Evolutionary conservation across 2,797 vertebrate genomes (phyloP), one percentile per base, ranked within the genome.

Genomic region (Catamblyrhynchus diadema): DNA sequence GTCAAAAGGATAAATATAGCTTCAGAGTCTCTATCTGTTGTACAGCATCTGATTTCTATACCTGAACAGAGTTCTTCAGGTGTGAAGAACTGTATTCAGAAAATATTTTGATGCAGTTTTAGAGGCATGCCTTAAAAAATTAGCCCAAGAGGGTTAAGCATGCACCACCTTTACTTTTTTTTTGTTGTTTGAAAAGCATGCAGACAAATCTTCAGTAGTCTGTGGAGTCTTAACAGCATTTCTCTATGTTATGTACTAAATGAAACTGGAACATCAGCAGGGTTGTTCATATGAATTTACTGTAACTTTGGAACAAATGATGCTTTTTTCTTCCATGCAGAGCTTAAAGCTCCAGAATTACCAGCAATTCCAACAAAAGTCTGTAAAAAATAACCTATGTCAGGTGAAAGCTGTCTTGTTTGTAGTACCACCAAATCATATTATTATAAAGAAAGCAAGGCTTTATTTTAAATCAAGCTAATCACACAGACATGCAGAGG

Each of bases 381-480:
- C 53, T 92, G 20, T 47, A 44, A 80, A 41, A 88, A 95, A 92
- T 65, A 77, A 47, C 32, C 19, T 70, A 0, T 50, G 22, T 57
- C 53, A 80, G 37, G 35, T 81, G 22, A 37, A 85, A 83, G 56
- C 64, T 72, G 8, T 47, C 78, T 90, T 12, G 2, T 67, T 71
- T 61, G 39, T 59, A 71, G 48, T 61, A 70, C 39, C 39, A 44
- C 24, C 23, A 73, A 80, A 83, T 32, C 41, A 39, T 14, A 18
- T 39, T 71, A 45, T 51, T 33, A 51, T 17, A 39, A 59, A 23
- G 37, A 64, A 70, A 71, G 5, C 8, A 82, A 80, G 17, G 22
- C 42, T 93, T 92, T 70, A 77, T 77, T 90, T 83, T 57, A 81
- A 72, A 86, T 83, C 89, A 82, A 74, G 91, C 69, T 95, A 95